Evolutionary conservation across 2,888 invertebrate genomes (phyloP), one percentile per base, ranked within the genome.

Genomic region (Stenodera caucasica): DNA sequence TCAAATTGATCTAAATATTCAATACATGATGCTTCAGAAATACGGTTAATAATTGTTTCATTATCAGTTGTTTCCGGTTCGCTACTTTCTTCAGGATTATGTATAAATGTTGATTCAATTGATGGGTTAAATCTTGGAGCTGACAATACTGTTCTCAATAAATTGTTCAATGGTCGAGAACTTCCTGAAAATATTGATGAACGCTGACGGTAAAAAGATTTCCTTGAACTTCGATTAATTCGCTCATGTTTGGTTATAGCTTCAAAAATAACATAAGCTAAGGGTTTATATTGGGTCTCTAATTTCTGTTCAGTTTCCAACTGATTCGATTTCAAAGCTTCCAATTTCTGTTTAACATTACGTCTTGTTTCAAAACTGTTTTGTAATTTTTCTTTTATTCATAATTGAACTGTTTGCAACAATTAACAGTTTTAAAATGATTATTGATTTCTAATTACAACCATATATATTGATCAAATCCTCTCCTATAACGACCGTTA

Each of bases 401-500:
- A 40, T 40, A 6, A 4, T 35, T 4, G 2, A 14, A 35, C 40
- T 2, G 37, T 15, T 40, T 40, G 9, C 15, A 2, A 40, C 7
- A 8, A 6, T 40, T 2, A 15, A 40, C 18, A 9, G 9, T 15
- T 15, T 18, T 40, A 1, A 18, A 18, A 40, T 40, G 40, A 7
- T 18, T 3, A 8, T 9, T 40, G 15, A 9, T 8, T 1, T 0
- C 7, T 40, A 2, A 2, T 5, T 18, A 18, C 12, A 8, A 7
- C 18, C 1, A 15, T 40, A 58, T 49, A 53, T 30, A 58, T 9
- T 45, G 53, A 55, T 53, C 62, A 49, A 58, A 58, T 21, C 53
- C 53, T 53, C 53, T 23, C 30, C 67, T 62, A 49, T 69, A 67
- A 52, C 68, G 55, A n/a, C 71, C 69, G 26, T 65, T 57, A 52